phyloP scores from a whole-genome alignment of 2,888 invertebrate species.

The Melanophora roralis region DNA sequence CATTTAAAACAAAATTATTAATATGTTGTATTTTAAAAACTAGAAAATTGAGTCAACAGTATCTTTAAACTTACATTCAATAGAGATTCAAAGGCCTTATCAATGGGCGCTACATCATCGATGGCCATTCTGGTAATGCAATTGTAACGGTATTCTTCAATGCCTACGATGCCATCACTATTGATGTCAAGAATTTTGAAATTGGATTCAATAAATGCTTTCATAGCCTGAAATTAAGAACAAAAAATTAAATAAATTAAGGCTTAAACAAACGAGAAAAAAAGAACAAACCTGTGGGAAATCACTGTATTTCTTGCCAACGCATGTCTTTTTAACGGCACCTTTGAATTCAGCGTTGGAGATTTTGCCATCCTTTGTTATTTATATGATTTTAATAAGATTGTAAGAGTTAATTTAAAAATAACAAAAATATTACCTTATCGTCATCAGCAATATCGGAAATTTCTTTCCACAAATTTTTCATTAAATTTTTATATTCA shows the following conservation, averaged over 20 bases:
- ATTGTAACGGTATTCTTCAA: conserved; percentile 90
- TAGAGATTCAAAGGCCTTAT: conserved; percentile 86
- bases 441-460: conserved; percentile 91
- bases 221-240: conserved; percentile 81
- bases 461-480: conserved; percentile 90
- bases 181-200: conserved; percentile 89
- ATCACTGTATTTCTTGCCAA: conserved; percentile 86
- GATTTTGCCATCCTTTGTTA: conserved; percentile 86
- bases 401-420: not conserved
- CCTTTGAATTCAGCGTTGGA: conserved; percentile 88
- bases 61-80: conserved; percentile 82
- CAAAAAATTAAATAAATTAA: not conserved
- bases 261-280: no score
- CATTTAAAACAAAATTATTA: no score
- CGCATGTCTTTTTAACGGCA: conserved; percentile 88
- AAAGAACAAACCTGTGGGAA: conserved; percentile 81
- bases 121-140: conserved; percentile 88
- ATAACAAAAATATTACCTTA: conserved; percentile 79
- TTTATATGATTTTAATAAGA: not conserved
- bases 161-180: conserved; percentile 86
- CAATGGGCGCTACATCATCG: conserved; percentile 85
- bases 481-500: conserved; percentile 90
- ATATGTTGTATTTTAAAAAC: no score
- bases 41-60: no score
- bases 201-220: conserved; percentile 90